phyloP scores from a whole-genome alignment of 1,140 invertebrate species.

The Leptinotarsa defecta region DNA sequence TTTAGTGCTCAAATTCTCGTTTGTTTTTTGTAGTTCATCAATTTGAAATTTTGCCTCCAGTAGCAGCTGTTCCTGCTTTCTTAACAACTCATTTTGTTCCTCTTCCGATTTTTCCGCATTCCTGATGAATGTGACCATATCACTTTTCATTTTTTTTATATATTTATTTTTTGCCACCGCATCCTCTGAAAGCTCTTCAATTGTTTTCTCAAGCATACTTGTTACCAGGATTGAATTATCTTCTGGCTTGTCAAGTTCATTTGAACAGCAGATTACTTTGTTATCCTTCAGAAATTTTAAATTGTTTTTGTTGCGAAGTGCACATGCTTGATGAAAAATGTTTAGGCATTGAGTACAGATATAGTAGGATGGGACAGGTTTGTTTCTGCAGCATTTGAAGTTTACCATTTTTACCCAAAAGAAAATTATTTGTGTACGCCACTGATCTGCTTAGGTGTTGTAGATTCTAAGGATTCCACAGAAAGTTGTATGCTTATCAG shows the following conservation, averaged over 20 bases:
- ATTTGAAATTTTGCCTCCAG: background rate
- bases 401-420: slow-evolving; percentile 9
- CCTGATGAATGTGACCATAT: background rate
- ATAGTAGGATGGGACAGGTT: slow-evolving; percentile 1
- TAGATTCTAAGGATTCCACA: too few species aligned
- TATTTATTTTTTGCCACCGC: background rate
- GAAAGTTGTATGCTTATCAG: too few species aligned
- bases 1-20: background rate
- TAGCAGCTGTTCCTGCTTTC: background rate
- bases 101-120: background rate
- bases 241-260: background rate
- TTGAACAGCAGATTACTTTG: background rate
- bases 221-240: background rate
- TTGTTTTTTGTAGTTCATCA: background rate
- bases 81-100: background rate
- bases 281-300: background rate
- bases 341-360: background rate
- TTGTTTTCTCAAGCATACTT: background rate
- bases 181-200: background rate
- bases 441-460: background rate
- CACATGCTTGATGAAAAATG: slow-evolving; percentile 6
- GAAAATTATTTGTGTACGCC: background rate
- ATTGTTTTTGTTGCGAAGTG: background rate
- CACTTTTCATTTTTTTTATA: background rate
- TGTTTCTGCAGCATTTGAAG: slow-evolving; percentile 8